A percentile compares a stretch with the other conserved stretches of the same genome.
These are phyloP conservation scores for Bergia puertoricense DNA, from an alignment of 92 coral and sea anemone species.

Conservation along the genomic window DNA sequence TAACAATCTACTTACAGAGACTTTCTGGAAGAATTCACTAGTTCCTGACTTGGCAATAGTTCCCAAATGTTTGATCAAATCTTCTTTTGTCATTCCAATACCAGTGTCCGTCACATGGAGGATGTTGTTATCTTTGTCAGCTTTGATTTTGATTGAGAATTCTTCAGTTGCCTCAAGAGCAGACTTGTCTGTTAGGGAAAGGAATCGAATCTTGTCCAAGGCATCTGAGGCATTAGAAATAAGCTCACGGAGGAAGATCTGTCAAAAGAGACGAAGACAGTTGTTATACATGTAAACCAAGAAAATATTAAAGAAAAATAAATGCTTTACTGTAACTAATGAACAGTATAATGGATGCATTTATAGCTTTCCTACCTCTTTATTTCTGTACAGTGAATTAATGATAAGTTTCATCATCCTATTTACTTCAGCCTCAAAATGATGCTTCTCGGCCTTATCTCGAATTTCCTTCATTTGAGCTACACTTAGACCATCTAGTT, in stretches of 20 bases:
- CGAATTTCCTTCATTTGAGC: constrained; percentile 98
- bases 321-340: too few species aligned
- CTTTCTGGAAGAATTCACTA: constrained; percentile 92
- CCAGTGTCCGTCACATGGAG: constrained; percentile 99
- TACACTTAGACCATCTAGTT: constrained; percentile 95
- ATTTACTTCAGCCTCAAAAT: constrained; percentile 98
- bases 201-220: constrained; percentile 94
- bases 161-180: constrained; percentile 89
- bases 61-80: constrained; percentile 90
- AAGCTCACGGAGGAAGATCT: constrained; percentile 98
- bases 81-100: constrained; percentile 98
- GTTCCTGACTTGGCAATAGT: constrained; percentile 99
- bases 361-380: constrained; percentile 67
- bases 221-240: constrained; percentile 99
- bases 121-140: constrained; percentile 95
- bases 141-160: constrained; percentile 95
- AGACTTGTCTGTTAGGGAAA: constrained; percentile 87
- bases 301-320: not conserved
- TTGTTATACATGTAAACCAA: not conserved
- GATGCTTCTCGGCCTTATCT: constrained; percentile 93
- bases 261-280: constrained; percentile 1
- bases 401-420: constrained; percentile 99
- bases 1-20: constrained; percentile 59
- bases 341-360: not conserved
- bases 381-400: constrained; percentile 96